phyloP scores from a whole-genome alignment of 2,888 invertebrate species.

The Spodoptera exigua region DNA sequence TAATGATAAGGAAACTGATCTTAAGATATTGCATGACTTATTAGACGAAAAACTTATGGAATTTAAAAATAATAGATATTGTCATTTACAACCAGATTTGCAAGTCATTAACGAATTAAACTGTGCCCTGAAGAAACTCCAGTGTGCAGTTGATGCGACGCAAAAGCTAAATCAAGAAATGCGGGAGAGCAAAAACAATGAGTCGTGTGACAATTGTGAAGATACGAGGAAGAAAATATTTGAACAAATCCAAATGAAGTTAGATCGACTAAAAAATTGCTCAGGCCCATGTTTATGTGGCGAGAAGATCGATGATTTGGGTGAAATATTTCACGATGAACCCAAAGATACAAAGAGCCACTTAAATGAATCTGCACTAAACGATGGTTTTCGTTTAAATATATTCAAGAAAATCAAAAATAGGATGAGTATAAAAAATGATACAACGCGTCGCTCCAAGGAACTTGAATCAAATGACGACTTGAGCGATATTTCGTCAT shows the following conservation, averaged over 20 bases:
- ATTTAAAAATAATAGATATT: conserved; percentile 38
- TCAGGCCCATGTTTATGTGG: too few species aligned
- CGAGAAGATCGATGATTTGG: too few species aligned
- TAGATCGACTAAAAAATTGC: too few species aligned
- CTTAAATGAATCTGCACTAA: too few species aligned
- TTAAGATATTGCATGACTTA: conserved; percentile 56
- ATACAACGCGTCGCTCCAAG: too few species aligned
- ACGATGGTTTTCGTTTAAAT: too few species aligned
- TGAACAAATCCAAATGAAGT: background rate
- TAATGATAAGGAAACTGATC: conserved; percentile 56
- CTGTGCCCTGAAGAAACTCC: conserved; percentile 61
- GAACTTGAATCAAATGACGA: too few species aligned
- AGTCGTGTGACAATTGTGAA: conserved; percentile 6
- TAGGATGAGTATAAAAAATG: too few species aligned
- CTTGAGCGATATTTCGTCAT: too few species aligned
- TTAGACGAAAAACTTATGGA: conserved; percentile 53
- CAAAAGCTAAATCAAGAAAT: conserved; percentile 27
- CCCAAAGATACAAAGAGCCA: too few species aligned
- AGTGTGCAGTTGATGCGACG: conserved; percentile 41
- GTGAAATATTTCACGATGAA: too few species aligned
- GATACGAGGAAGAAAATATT: conserved; percentile 9
- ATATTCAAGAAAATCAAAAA: too few species aligned
- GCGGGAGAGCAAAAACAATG: conserved; percentile 6
- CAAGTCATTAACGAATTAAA: conserved; percentile 61
- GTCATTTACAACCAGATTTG: conserved; percentile 57